Evolutionary conservation across 2,888 invertebrate genomes (phyloP).

Genomic region (Trissolcus japonicus): DNA sequence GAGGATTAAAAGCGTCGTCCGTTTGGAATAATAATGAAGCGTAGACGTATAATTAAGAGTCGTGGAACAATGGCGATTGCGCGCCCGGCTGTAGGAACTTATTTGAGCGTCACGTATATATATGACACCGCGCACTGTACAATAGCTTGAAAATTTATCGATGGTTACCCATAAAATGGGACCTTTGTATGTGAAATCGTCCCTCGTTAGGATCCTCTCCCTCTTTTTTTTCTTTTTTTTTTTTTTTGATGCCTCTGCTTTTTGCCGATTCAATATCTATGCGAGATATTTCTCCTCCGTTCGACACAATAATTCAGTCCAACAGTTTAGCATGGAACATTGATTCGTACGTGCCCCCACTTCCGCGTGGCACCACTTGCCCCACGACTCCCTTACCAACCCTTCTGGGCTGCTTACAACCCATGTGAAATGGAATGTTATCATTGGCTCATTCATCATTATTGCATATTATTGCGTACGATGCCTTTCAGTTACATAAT

Average conservation of each 20-base stretch:
- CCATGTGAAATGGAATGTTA: conserved; percentile 68
- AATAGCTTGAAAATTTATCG: conserved; percentile 62
- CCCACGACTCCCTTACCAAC: conserved; percentile 16
- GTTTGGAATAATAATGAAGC: conserved; percentile 58
- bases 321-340: conserved; percentile 63
- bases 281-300: conserved; percentile 69
- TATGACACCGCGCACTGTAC: conserved; percentile 48
- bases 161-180: conserved; percentile 65
- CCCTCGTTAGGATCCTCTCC: conserved; percentile 62
- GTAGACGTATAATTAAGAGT: conserved; percentile 58
- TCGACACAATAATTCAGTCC: conserved; percentile 71
- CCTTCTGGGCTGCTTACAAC: conserved; percentile 42
- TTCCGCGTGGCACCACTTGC: conserved; percentile 29
- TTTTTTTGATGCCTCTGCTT: conserved; percentile 43
- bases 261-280: conserved; percentile 68
- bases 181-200: conserved; percentile 62
- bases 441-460: conserved; percentile 68
- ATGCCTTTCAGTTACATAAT: conserved; percentile 64
- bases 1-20: conserved; percentile 54
- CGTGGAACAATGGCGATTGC: conserved; percentile 58
- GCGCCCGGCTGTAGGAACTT: conserved; percentile 45
- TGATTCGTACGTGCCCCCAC: conserved; percentile 59
- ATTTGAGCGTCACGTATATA: conserved; percentile 51
- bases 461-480: conserved; percentile 64
- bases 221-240: background rate